Base-by-base conservation (phyloP, 2,797 vertebrate species). In the Tiaroga cobitis region DNA sequence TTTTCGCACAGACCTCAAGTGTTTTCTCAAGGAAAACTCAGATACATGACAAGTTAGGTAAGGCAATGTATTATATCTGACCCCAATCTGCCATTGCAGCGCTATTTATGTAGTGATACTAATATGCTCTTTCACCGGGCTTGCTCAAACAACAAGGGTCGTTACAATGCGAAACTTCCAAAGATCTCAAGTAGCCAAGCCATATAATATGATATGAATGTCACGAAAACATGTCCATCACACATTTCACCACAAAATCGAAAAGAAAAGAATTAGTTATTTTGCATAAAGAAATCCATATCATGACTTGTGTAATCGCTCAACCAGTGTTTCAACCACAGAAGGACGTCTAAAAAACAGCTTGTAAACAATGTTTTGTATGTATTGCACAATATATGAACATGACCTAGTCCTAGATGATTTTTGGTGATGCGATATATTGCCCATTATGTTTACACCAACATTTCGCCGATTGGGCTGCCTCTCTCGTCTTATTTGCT, bases 31-130 rank as follows among this genome's bases (percentile, higher is more conserved):
- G 74, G 59, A 77, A 81, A 77, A 70, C 46, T 78, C 32, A 85
- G 46, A 74, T 70, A 69, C 72, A 70, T 80, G 82, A 83, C 61
- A 43, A 84, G 49, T 49, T 41, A 69, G 82, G 61, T 54, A 54
- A 73, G 56, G 51, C 72, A 78, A 61, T 87, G 80, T 49, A 65
- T 80, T 84, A 19, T 61, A 80, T 51, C 63, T 84, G 86, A 86
- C 81, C 78, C 51, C 63, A 86, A 89, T 87, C 59, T 86, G 75
- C 78, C 79, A 72, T 34, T 54, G 46, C 15, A 49, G 46, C 18
- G 59, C 67, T 86, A 19, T 68, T 78, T 81, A 76, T 80, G 59
- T 68, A 85, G 77, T 65, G 29, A 80, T 51, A 49, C 67, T 80
- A 80, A 80, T 51, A 85, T 41, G 69, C 69, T 63, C 77, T 61